These are phyloP conservation scores for Heterodera schachtii DNA, from an alignment of 1,140 invertebrate species.

Conservation along the genomic window DNA sequence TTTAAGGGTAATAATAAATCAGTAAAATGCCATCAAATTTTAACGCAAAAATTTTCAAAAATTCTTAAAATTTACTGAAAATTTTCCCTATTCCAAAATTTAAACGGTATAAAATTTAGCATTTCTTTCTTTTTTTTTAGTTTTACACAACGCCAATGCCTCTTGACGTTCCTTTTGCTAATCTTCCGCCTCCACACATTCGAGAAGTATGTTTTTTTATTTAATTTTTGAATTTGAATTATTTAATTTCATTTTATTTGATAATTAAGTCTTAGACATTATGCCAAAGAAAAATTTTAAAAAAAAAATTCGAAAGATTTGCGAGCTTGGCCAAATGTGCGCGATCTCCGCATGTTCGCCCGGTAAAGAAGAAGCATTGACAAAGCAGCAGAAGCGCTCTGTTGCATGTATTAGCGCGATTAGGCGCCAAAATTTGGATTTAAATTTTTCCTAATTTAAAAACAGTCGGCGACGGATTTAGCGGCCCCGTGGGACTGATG, in stretches of 20 bases:
- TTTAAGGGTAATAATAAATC: neutral
- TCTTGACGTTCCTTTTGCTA: constrained; percentile 1
- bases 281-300: neutral
- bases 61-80: too few species aligned
- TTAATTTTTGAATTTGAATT: neutral
- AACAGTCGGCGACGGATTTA: neutral
- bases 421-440: neutral
- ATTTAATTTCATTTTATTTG: neutral
- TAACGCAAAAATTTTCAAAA: too few species aligned
- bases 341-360: neutral
- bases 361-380: neutral
- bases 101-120: neutral
- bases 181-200: neutral
- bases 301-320: neutral
- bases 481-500: neutral
- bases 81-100: neutral
- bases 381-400: neutral
- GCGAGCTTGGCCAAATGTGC: neutral
- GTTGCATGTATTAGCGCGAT: neutral
- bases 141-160: constrained; percentile 20
- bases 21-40: too few species aligned
- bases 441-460: neutral
- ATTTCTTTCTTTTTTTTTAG: neutral
- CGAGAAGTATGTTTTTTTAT: neutral
- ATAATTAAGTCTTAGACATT: too few species aligned